Conservation (phyloP, 2,797 vertebrate species). For the Ctenochaetus hawaiiensis region DNA sequence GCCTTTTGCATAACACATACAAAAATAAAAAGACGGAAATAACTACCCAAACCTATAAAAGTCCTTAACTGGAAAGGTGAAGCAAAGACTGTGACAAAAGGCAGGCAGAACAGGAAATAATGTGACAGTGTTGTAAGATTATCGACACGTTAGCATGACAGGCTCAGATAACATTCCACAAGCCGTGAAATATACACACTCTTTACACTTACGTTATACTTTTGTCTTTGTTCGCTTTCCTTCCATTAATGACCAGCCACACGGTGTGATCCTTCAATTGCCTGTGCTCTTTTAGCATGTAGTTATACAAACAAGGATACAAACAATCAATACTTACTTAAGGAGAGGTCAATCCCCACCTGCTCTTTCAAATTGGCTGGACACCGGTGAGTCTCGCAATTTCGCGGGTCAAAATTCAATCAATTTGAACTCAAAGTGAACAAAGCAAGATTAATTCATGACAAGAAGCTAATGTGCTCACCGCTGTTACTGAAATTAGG, state of each 20-base stretch:
- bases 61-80: too few species aligned
- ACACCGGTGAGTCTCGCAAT: conserved; percentile 15
- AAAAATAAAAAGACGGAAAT: background rate
- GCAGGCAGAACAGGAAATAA: conserved; percentile 32
- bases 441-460: conserved; percentile 32
- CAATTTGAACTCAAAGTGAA: conserved; percentile 34
- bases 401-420: conserved; percentile 50
- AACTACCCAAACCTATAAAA: background rate
- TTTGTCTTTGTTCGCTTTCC: background rate
- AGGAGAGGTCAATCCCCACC: conserved; percentile 60
- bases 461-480: conserved; percentile 11
- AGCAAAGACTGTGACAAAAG: conserved; percentile 34
- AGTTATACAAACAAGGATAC: conserved; percentile 64
- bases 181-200: conserved; percentile 29
- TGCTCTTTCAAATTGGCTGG: conserved; percentile 47
- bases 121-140: conserved; percentile 19
- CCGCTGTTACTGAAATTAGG: background rate
- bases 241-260: conserved; percentile 21
- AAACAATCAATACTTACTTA: conserved; percentile 69
- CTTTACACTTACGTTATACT: conserved; percentile 1
- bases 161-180: conserved; percentile 23
- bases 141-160: conserved; percentile 21
- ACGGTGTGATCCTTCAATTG: conserved; percentile 11
- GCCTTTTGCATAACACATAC: background rate
- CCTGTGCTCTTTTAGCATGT: conserved; percentile 44